Conservation (phyloP, 2,888 invertebrate genomes). For the Protodeltote pygarga region DNA sequence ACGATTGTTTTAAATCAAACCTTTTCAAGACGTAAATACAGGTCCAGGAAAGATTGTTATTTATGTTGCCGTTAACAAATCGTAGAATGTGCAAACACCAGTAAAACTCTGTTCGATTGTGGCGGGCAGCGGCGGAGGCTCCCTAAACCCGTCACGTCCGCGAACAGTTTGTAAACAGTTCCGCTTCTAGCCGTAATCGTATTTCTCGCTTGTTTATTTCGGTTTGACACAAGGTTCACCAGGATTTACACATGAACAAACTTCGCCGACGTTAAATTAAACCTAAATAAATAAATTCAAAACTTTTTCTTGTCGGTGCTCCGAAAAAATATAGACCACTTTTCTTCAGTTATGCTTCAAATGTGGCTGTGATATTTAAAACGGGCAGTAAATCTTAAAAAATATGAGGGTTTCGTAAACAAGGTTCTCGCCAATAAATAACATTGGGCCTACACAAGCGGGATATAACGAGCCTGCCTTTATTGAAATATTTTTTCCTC, state of each 20-base stretch:
- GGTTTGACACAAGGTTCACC: slow-evolving; percentile 66
- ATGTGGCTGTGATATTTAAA: slow-evolving; percentile 60
- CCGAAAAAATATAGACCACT: slow-evolving; percentile 42
- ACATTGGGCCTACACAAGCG: slow-evolving; percentile 48
- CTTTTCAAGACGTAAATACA: slow-evolving; percentile 14
- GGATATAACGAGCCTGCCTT: slow-evolving; percentile 53
- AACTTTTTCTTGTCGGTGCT: slow-evolving; percentile 23
- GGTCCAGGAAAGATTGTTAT: slow-evolving; percentile 46
- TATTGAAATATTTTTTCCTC: slow-evolving; percentile 50
- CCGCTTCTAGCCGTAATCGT: slow-evolving; percentile 70
- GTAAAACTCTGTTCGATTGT: slow-evolving; percentile 60
- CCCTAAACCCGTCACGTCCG: slow-evolving; percentile 63
- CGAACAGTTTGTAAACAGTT: slow-evolving; percentile 76
- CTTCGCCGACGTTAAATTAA: slow-evolving; percentile 56
- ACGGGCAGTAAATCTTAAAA: slow-evolving; percentile 63
- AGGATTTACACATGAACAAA: slow-evolving; percentile 60
- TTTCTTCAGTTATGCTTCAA: slow-evolving; percentile 48
- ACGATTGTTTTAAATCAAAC: slow-evolving; percentile 43
- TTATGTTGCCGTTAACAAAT: slow-evolving; percentile 60
- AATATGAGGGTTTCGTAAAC: slow-evolving; percentile 64
- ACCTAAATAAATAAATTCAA: slow-evolving; percentile 51
- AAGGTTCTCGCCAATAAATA: slow-evolving; percentile 65
- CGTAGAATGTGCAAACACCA: slow-evolving; percentile 57
- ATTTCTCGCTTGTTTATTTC: slow-evolving; percentile 75
- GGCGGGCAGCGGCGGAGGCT: slow-evolving; percentile 38